Base-by-base conservation (phyloP, 2,113 vertebrate species). In the Nestor notabilis region DNA sequence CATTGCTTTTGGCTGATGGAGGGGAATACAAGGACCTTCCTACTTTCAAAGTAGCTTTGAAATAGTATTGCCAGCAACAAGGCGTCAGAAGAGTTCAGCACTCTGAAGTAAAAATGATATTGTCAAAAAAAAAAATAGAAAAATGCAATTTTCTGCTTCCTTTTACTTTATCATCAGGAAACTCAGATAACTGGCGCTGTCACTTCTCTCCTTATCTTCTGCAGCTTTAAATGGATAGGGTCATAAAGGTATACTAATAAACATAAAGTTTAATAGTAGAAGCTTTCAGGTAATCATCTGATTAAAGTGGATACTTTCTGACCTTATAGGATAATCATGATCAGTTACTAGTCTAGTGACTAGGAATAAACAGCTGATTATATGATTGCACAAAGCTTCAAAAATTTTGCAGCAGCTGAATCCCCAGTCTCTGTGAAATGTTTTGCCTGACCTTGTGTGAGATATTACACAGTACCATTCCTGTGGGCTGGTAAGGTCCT, bases 1-100 rank as follows among this genome's bases (percentile, higher is more conserved):
- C 96, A 86, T 79, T 96, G 93, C 94, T 97, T 97, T 91, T 91
- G 95, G 92, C 83, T 97, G 92, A 97, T 94, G 81, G 86, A 97
- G 53, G 78, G 66, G 61, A 97, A 95, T 96, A 89, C 77, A 95
- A 96, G 81, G 88, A 93, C 90, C 76, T 96, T 96, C 71, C 80
- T 90, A 29, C 47, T 89, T 98, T 94, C 83, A 93, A 94, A 98
- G 86, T 92, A 71, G 89, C 69, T 96, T 95, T 96, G 95, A 97
- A 97, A 89, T 58, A 89, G 86, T 97, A 89, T 95, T 90, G 56
- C 83, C 28, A 88, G 91, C 60, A 93, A 80, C 56, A 79, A 91
- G 68, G 41, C 68, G 66, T 91, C 91, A 91, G 56, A 95, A 47
- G 61, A 63, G 53, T 90, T 95, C 60, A 25, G 39, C 89, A 77